A percentile compares a stretch with the other conserved stretches of the same genome.
phyloP scores from a whole-genome alignment of 2,888 invertebrate species.

The Drosophila setosimentum region DNA sequence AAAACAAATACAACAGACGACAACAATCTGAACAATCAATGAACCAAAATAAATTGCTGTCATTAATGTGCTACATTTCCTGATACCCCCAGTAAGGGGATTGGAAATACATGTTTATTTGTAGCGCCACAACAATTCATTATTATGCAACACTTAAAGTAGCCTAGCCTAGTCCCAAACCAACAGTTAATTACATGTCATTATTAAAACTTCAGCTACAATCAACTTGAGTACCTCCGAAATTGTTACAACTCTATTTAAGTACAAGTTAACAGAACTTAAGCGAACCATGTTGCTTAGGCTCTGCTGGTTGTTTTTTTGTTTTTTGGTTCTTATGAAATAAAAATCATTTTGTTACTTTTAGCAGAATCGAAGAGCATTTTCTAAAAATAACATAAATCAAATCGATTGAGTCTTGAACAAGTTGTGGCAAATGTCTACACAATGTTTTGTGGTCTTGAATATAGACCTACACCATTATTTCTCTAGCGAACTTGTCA shows the following conservation, averaged over 20 bases:
- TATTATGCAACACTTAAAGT: conserved; percentile 53
- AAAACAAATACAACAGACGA: conserved; percentile 5
- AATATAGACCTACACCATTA: not conserved
- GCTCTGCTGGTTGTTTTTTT: not conserved
- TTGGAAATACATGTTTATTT: conserved; percentile 69
- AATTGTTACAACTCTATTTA: not conserved
- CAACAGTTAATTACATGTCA: conserved; percentile 23
- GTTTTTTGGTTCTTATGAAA: not conserved
- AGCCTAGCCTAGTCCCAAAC: conserved; percentile 10
- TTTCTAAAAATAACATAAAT: not conserved
- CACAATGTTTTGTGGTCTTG: not conserved
- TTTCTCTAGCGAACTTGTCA: not conserved
- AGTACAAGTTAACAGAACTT: not conserved
- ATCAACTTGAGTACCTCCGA: conserved; percentile 23
- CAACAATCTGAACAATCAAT: conserved; percentile 59
- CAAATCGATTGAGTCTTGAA: not conserved
- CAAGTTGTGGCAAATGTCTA: not conserved
- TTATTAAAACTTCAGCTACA: conserved; percentile 24
- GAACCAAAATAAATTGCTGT: conserved; percentile 59
- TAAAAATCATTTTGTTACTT: not conserved
- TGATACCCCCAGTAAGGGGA: conserved; percentile 9
- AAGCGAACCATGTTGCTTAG: not conserved
- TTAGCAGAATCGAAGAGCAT: not conserved
- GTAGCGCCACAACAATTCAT: conserved; percentile 57
- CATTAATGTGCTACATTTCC: conserved; percentile 65